A percentile compares a stretch with the other conserved stretches of the same genome.
Evolutionary conservation across 2,888 invertebrate genomes (phyloP).

Genomic region (Pollenia angustigena): DNA sequence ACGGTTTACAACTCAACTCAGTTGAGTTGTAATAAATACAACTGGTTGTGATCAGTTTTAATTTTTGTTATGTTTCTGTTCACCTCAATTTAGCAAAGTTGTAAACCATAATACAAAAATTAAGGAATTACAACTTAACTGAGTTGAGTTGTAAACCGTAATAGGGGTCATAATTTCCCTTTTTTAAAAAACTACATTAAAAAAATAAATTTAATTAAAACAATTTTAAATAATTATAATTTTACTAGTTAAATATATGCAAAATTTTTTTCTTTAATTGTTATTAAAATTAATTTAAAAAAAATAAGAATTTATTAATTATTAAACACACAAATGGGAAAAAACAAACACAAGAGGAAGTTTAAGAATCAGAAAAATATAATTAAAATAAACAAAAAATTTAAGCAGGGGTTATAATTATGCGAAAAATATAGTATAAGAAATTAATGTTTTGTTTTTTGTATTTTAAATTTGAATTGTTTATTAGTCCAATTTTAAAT

Average conservation of each 20-base stretch:
- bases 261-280: not conserved
- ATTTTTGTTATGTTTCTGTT: too few relatives aligned
- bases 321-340: conserved; percentile 35
- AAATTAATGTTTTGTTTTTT: not conserved
- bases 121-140: too few relatives aligned
- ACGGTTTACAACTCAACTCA: too few relatives aligned
- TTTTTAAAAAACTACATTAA: conserved; percentile 12
- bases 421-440: not conserved
- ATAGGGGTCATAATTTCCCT: conserved; percentile 18
- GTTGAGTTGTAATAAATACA: too few relatives aligned
- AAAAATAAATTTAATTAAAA: conserved; percentile 3
- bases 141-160: too few relatives aligned
- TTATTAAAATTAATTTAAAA: conserved; percentile 1
- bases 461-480: conserved; percentile 42
- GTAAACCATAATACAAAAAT: too few relatives aligned
- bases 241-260: not conserved
- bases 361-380: not conserved
- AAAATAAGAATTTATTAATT: conserved; percentile 68
- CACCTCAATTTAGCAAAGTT: too few relatives aligned
- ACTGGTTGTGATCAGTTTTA: too few relatives aligned
- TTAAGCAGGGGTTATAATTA: conserved; percentile 1
- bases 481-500: conserved; percentile 71
- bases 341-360: not conserved
- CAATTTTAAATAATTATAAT: not conserved
- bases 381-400: conserved; percentile 10